Evolutionary conservation across 35 echinoderm and acorn worm species (phyloP), one percentile per base, ranked within the genome.

Genomic region (Diadema setosum): DNA sequence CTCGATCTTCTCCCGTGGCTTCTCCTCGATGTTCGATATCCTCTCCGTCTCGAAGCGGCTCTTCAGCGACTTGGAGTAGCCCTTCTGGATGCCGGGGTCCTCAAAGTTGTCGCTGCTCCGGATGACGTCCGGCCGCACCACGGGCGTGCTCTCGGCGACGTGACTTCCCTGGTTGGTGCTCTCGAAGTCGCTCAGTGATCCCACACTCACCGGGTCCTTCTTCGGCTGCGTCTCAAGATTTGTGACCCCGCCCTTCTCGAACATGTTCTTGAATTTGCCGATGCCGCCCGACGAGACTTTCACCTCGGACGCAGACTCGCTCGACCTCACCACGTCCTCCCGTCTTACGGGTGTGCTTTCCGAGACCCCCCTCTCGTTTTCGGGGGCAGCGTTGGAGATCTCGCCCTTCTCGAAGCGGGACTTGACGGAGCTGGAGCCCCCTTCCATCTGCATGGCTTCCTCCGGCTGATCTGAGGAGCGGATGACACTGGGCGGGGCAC

Each of bases 201-300:
- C 58, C 2, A 95, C 87, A 27, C 85, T 87, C 27, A 91, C 84
- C 4, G 74, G 57, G 32, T 91, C 84, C 40, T 75, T 84, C 26
- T 88, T 70, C 14, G 81, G 64, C 33, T 61, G 84, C 1, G 46
- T 45, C 44, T 95, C 81, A 46, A 92, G 37, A 64, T 94, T 99
- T n/a, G 70, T 89, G 39, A 95, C 93, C 0, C 67, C 89, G 42
- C 96, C 96, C 36, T 92, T 92, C 76, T 99, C 96, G 74, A 91
- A 99, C 58, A 90, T 91, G 75, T 84, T 93, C 74, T 94, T 99
- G 14, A 99, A 59, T 5, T 90, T 87, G 5, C 86, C 76, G 3
- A 94, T 83, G 20, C 92, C 92, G 3, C 75, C 84, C 20, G 59
- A 25, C 27, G 84, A 8, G 3, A 60, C 61, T 73, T 78, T 86